Evolutionary conservation across 2,888 invertebrate genomes (phyloP).

Genomic region (Vandiemenella viatica): DNA sequence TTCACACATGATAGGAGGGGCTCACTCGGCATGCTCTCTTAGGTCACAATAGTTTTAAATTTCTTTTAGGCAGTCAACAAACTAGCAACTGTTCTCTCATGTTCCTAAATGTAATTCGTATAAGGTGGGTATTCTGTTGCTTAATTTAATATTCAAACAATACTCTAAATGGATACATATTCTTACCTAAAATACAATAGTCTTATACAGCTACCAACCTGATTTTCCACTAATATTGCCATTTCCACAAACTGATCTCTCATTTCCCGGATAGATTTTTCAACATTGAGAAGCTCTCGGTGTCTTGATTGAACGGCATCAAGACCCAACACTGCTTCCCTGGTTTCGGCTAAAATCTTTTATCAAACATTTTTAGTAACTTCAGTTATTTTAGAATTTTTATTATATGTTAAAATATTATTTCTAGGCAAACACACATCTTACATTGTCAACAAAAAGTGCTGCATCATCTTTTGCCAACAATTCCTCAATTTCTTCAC

Average conservation of each 20-base stretch:
- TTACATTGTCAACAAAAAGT: conserved; percentile 37
- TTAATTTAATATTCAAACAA: too few relatives aligned
- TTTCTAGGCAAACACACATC: conserved; percentile 14
- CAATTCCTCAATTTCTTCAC: conserved; percentile 29
- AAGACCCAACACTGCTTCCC: conserved; percentile 45
- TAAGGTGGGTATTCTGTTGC: too few relatives aligned
- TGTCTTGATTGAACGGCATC: conserved; percentile 71
- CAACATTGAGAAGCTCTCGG: conserved; percentile 64
- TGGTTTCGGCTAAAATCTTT: conserved; percentile 26
- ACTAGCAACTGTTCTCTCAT: too few relatives aligned
- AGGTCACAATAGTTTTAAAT: too few relatives aligned
- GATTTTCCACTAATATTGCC: conserved; percentile 61
- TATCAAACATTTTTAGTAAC: not conserved
- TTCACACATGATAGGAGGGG: too few relatives aligned
- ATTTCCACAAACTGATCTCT: conserved; percentile 72
- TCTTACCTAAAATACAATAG: too few relatives aligned
- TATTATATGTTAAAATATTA: too few relatives aligned
- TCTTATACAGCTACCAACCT: conserved; percentile 32
- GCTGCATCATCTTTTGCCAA: conserved; percentile 29
- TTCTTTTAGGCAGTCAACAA: too few relatives aligned
- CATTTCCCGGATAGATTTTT: conserved; percentile 61
- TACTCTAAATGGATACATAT: too few relatives aligned
- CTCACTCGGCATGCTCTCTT: too few relatives aligned
- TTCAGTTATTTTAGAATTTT: not conserved
- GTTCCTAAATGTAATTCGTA: too few relatives aligned